Evolutionary conservation across 1,140 invertebrate species (phyloP).

Genomic region (Drosophila mauritiana): DNA sequence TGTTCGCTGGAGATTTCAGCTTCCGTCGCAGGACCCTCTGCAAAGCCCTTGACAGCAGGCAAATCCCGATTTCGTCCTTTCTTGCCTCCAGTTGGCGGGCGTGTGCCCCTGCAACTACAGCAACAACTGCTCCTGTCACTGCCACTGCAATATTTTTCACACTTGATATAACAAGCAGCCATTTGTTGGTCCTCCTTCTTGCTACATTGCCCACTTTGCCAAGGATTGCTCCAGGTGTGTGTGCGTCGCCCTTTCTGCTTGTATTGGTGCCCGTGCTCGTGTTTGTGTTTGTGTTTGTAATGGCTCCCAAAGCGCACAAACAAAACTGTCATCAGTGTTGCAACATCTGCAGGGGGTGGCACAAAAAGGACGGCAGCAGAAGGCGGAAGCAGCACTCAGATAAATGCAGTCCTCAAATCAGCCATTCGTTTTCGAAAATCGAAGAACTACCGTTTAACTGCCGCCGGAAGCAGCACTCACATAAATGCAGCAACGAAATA

Average conservation of each 20-base stretch:
- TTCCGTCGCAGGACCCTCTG: conserved; percentile 6
- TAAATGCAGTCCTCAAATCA: conserved; percentile 9
- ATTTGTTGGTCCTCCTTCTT: conserved; percentile 46
- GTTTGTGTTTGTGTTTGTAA: conserved; percentile 46
- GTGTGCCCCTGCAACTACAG: not conserved
- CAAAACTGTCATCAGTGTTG: conserved; percentile 62
- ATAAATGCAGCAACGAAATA: conserved; percentile 2
- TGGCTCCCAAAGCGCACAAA: conserved; percentile 69
- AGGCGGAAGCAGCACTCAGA: conserved; percentile 20
- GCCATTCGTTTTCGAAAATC: conserved; percentile 1
- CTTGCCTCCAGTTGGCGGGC: conserved; percentile 13
- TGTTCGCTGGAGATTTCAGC: conserved; percentile 10
- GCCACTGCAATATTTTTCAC: conserved; percentile 63
- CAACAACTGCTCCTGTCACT: conserved; percentile 1
- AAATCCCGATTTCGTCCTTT: conserved; percentile 46
- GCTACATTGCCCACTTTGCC: conserved; percentile 54
- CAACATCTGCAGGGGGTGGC: conserved; percentile 8
- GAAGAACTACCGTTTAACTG: not conserved
- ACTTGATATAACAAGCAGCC: conserved; percentile 69
- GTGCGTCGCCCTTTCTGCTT: conserved; percentile 29
- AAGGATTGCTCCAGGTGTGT: conserved; percentile 36
- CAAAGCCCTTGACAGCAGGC: conserved; percentile 26
- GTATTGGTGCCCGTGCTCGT: conserved; percentile 49
- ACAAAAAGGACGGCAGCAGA: not conserved
- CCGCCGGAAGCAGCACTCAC: conserved; percentile 2